These are phyloP conservation scores for Pangasius krempfi DNA, from an alignment of 2,797 vertebrate species.

Conservation along the genomic window DNA sequence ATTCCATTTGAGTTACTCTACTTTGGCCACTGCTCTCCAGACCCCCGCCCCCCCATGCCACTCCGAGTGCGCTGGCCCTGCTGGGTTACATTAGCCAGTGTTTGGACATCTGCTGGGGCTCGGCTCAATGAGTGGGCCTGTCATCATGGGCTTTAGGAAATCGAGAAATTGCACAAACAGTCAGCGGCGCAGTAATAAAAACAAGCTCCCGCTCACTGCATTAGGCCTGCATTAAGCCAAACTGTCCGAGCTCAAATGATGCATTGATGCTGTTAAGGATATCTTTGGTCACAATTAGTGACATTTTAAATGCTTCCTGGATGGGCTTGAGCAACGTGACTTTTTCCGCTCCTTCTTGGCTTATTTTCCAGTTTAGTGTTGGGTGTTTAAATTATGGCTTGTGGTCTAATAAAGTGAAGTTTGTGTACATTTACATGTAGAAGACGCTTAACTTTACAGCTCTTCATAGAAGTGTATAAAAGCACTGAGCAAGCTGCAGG, in stretches of 20 bases:
- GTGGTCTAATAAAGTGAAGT: slow-evolving; percentile 58
- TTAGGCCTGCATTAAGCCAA: slow-evolving; percentile 74
- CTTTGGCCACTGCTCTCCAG: slow-evolving; percentile 38
- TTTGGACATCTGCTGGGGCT: slow-evolving; percentile 80
- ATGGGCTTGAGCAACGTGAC: slow-evolving; percentile 30
- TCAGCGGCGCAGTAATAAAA: slow-evolving; percentile 77
- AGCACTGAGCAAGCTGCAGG: slow-evolving; percentile 44
- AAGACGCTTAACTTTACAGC: slow-evolving; percentile 54
- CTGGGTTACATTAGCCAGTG: slow-evolving; percentile 77
- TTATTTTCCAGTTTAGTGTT: slow-evolving; percentile 47
- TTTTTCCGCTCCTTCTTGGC: slow-evolving; percentile 28
- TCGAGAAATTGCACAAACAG: slow-evolving; percentile 82
- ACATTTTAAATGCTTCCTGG: slow-evolving; percentile 65
- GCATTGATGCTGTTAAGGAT: slow-evolving; percentile 71
- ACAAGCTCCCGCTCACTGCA: slow-evolving; percentile 76
- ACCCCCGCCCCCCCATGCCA: slow-evolving; percentile 1
- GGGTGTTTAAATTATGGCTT: slow-evolving; percentile 51
- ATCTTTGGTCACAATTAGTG: slow-evolving; percentile 74
- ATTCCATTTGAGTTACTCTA: slow-evolving; percentile 71
- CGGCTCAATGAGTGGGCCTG: slow-evolving; percentile 67
- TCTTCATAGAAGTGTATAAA: slow-evolving; percentile 53
- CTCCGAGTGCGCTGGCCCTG: slow-evolving; percentile 50
- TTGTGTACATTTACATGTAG: slow-evolving; percentile 53
- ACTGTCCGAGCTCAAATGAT: slow-evolving; percentile 69
- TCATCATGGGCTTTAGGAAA: slow-evolving; percentile 76